Evolutionary conservation across 2,113 vertebrate genomes (phyloP), one percentile per base, ranked within the genome.

Genomic region (Okapia johnstoni): DNA sequence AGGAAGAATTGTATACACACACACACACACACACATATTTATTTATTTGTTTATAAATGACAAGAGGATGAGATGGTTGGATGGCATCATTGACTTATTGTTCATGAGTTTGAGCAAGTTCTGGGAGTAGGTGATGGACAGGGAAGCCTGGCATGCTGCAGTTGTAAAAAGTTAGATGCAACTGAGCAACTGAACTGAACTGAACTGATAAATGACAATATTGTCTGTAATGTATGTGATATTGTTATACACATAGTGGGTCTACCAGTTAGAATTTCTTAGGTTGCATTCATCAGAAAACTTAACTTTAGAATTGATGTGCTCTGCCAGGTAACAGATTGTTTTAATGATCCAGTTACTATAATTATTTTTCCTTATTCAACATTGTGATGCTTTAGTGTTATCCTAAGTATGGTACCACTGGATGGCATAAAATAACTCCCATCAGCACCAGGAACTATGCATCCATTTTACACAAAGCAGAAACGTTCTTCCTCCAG

Each of bases 111-210:
- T 40, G n/a, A 70, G 66, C 66, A 70, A 40, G n/a, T 17, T 40
- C 66, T 0, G 0, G n/a, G 2, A 70, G 4, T 36, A 21, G n/a
- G n/a, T 40, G 66, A 70, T 40, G 19, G 66, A 40, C n/a, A 70
- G n/a, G 66, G 66, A 70, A 70, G 66, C 66, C 66, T 70, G n/a
- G 66, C n/a, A 40, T 40, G 66, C 66, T 70, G 19, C 19, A 70
- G 66, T 70, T 70, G 66, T 19, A 70, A 23, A 70, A 70, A 40
- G 19, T 70, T n/a, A 40, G 66, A 40, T n/a, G 40, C 1, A 4
- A 70, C 66, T 70, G n/a, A 70, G 19, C n/a, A 40, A 70, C 66
- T 70, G 19, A 40, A 40, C n/a, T 70, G 63, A 70, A 70, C 63
- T 70, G n/a, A 70, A 70, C n/a, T 70, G 66, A 40, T 70, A 70